Base-by-base conservation (phyloP, 1,140 invertebrate genomes). In the Brachionus manjavacas region DNA sequence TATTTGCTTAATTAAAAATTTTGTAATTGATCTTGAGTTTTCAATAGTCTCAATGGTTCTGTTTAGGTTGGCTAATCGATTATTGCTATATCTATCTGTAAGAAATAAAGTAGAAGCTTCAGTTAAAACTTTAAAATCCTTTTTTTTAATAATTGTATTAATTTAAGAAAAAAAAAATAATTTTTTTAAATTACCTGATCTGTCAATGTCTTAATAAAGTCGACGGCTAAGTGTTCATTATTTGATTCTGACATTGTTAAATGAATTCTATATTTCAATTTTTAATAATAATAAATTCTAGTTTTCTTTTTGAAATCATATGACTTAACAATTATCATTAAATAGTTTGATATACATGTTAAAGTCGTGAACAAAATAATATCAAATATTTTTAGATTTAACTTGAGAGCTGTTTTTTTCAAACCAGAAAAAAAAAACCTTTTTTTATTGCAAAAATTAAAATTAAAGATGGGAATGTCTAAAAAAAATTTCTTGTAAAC, bases 1-100 rank as follows among this genome's bases (percentile, higher is more conserved):
- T 4, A 81, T 64, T 41, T 81, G 79, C 25, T 81, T 81, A 3
- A 81, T 16, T 25, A 81, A 25, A 28, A 39, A 68, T 68, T 81
- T 81, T 23, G 79, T 25, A 12, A 81, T 43, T 9, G 28, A 7
- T 64, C 16, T 81, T 12, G 35, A 41, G 31, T 81, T 35, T 68
- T 81, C 52, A 25, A 81, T 25, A 35, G 55, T 23, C 16, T 64
- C 52, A 20, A 81, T 39, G 3, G 64, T 64, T n/a, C 28, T 64
- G 31, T 81, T 81, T 1, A 81, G 52, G 20, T 31, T 64, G 23
- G 12, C 39, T 12, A 81, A 46, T 23, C 64, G 20, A 23, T 81
- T 55, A 64, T 7, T 11, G 41, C 52, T 76, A 39, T 76, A 4
- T 28, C 4, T 20, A 20, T 76, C 43, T 4, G 46, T 76, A 28